These are phyloP conservation scores for Diarsia dahlii DNA, from an alignment of 2,888 invertebrate species.

Conservation along the genomic window DNA sequence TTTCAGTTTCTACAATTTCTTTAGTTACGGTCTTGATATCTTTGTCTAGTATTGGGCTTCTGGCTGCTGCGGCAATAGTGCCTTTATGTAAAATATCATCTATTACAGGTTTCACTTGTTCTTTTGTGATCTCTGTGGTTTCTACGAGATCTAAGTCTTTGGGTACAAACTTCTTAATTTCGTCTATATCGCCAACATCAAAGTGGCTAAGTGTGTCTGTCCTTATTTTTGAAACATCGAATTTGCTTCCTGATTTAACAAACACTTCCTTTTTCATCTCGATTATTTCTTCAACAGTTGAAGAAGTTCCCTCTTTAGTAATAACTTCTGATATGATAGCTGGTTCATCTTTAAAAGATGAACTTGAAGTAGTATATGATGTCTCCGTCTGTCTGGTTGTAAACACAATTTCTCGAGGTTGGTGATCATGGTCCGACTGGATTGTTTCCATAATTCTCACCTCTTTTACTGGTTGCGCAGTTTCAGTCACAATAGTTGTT, in stretches of 20 bases:
- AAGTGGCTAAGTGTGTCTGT: slow-evolving; percentile 85
- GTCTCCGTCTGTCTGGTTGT: slow-evolving; percentile 76
- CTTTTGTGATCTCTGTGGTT: slow-evolving; percentile 82
- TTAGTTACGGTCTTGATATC: slow-evolving; percentile 82
- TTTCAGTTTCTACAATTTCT: slow-evolving; percentile 85
- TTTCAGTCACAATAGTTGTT: slow-evolving; percentile 48
- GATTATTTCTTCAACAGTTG: slow-evolving; percentile 64
- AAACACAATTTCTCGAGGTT: slow-evolving; percentile 66
- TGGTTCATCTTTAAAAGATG: slow-evolving; percentile 67
- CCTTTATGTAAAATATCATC: slow-evolving; percentile 87
- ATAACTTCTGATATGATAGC: slow-evolving; percentile 64
- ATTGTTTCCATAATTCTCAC: slow-evolving; percentile 59
- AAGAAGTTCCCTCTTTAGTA: slow-evolving; percentile 68
- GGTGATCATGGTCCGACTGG: slow-evolving; percentile 49
- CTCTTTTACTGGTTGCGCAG: slow-evolving; percentile 58
- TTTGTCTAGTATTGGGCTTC: slow-evolving; percentile 84
- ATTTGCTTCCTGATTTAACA: slow-evolving; percentile 74
- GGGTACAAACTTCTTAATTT: slow-evolving; percentile 74
- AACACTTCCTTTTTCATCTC: slow-evolving; percentile 66
- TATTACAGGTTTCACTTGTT: slow-evolving; percentile 85
- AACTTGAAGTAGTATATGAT: slow-evolving; percentile 67
- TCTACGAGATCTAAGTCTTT: slow-evolving; percentile 78
- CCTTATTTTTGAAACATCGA: slow-evolving; percentile 85
- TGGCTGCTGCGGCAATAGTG: slow-evolving; percentile 81
- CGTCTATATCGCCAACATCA: slow-evolving; percentile 75